phyloP scores from a whole-genome alignment of 2,888 invertebrate genomes.

The Phragmatobia fuliginosa region DNA sequence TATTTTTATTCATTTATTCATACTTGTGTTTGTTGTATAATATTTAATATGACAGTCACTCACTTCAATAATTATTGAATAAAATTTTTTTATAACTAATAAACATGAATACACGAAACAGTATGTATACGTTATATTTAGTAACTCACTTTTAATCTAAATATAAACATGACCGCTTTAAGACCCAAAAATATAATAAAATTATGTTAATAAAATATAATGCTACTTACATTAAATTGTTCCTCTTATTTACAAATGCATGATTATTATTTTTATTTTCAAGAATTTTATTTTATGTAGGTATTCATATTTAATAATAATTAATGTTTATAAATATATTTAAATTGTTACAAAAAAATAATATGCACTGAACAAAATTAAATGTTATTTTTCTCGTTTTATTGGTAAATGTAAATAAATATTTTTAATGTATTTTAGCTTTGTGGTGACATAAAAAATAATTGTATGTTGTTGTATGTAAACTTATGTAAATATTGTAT shows the following conservation, averaged over 20 bases:
- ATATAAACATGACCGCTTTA: background rate
- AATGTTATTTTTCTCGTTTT: constrained; percentile 37
- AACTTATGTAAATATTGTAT: constrained; percentile 56
- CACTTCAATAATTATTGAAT: too few species aligned
- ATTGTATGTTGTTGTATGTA: constrained; percentile 42
- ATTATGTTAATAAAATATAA: background rate
- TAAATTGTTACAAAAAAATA: constrained; percentile 20
- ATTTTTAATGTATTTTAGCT: constrained; percentile 43
- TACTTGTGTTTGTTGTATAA: too few species aligned
- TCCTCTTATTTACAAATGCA: constrained; percentile 8
- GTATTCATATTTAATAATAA: background rate
- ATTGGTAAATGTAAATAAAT: constrained; percentile 44
- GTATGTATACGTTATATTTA: background rate
- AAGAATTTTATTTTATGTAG: background rate
- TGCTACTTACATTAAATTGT: background rate
- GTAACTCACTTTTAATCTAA: background rate
- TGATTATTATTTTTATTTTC: background rate
- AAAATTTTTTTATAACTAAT: too few species aligned
- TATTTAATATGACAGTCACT: too few species aligned
- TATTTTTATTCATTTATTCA: too few species aligned
- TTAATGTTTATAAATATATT: constrained; percentile 5
- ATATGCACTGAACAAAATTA: constrained; percentile 24
- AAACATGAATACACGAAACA: background rate
- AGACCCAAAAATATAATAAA: background rate
- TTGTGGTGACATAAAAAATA: constrained; percentile 48